Evolutionary conservation across 2,888 invertebrate species (phyloP).

Genomic region (Periphyllus acericola): DNA sequence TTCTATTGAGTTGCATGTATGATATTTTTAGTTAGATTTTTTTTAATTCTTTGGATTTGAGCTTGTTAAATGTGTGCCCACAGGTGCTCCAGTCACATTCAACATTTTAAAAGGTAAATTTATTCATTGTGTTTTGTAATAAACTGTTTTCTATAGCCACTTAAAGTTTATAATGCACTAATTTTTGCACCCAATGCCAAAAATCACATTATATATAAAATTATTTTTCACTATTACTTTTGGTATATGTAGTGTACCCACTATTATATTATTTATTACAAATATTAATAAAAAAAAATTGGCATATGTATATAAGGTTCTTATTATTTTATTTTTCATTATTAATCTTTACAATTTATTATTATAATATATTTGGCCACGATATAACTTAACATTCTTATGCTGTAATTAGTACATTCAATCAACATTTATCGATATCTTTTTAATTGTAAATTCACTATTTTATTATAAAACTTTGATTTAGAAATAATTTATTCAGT

Average conservation of each 20-base stretch:
- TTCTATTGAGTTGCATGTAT: conserved; percentile 58
- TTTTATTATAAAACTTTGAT: background rate
- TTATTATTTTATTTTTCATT: background rate
- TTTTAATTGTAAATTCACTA: background rate
- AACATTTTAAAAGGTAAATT: conserved; percentile 84
- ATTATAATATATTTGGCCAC: background rate
- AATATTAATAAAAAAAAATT: background rate
- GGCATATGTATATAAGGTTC: conserved; percentile 11
- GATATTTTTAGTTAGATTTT: conserved; percentile 64
- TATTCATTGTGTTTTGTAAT: conserved; percentile 25
- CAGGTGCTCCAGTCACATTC: conserved; percentile 85
- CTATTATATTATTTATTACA: conserved; percentile 4
- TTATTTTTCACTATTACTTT: conserved; percentile 55
- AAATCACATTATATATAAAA: conserved; percentile 56
- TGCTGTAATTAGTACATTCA: background rate
- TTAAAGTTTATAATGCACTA: conserved; percentile 45
- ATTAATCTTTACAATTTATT: background rate
- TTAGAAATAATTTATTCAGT: background rate
- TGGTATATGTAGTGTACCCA: conserved; percentile 47
- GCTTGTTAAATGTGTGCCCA: conserved; percentile 82
- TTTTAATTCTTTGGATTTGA: conserved; percentile 70
- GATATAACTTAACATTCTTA: background rate
- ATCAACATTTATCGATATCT: background rate
- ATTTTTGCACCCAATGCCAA: conserved; percentile 54
- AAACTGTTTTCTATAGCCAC: conserved; percentile 13